phyloP scores from a whole-genome alignment of 2,797 vertebrate genomes.

The Hippopotamyrus pictus region DNA sequence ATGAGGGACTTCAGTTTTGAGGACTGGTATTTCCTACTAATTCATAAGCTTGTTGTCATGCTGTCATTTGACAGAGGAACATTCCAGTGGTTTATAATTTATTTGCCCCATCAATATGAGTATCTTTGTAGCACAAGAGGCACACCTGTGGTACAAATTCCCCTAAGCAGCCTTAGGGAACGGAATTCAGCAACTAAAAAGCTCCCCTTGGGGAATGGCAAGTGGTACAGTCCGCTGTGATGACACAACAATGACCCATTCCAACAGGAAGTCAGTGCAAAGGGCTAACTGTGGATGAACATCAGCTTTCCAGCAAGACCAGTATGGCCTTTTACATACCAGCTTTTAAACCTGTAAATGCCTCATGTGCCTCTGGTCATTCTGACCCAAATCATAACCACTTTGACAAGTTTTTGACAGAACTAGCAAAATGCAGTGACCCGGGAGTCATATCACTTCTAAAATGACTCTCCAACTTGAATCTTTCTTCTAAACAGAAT shows the following conservation, averaged over 20 bases:
- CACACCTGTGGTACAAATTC: neutral
- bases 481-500: neutral
- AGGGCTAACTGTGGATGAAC: neutral
- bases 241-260: neutral
- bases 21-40: neutral
- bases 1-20: neutral
- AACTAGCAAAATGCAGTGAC: neutral
- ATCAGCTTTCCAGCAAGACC: neutral
- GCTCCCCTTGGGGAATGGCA: neutral
- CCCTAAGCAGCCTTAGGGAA: neutral
- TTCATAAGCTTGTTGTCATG: neutral
- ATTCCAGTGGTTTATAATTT: neutral
- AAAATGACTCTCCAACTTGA: neutral
- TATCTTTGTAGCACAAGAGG: neutral
- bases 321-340: neutral
- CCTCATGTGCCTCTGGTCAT: neutral
- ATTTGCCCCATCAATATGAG: neutral
- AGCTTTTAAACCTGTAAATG: neutral
- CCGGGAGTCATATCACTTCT: neutral
- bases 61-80: neutral
- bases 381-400: neutral
- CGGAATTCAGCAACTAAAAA: neutral
- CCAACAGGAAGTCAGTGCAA: neutral
- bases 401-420: neutral
- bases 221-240: neutral